Conservation (phyloP, 1,140 invertebrate species). For the Leptonema lineaticorne region DNA sequence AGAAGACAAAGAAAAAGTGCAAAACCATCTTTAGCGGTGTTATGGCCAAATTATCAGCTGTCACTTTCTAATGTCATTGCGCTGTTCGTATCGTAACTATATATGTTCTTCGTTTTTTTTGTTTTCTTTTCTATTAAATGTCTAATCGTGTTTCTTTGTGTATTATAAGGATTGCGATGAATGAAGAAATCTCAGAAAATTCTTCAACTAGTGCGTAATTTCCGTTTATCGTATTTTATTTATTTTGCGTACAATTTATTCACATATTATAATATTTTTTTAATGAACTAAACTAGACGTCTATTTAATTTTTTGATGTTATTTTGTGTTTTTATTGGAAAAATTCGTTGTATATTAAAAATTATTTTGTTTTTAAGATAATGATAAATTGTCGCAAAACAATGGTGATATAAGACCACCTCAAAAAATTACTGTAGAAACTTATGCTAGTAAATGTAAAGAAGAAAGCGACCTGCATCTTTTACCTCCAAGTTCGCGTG, state of each 20-base stretch:
- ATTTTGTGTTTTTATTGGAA: too few species aligned
- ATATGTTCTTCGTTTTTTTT: neutral
- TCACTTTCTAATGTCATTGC: neutral
- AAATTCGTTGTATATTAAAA: neutral
- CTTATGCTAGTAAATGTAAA: constrained; percentile 51
- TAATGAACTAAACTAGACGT: neutral
- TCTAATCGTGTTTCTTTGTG: constrained; percentile 53
- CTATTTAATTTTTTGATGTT: neutral
- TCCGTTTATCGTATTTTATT: neutral
- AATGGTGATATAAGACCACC: constrained; percentile 44
- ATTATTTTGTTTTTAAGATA: constrained; percentile 4
- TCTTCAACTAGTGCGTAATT: constrained; percentile 23
- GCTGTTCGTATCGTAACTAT: neutral
- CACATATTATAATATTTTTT: neutral
- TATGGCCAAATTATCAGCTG: constrained; percentile 1
- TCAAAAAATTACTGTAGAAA: constrained; percentile 55
- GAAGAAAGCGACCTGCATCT: constrained; percentile 48
- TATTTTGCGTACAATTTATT: too few species aligned
- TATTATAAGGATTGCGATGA: constrained; percentile 54
- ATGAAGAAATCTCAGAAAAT: constrained; percentile 46
- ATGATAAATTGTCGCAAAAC: neutral
- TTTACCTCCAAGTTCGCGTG: constrained; percentile 50
- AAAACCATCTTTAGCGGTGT: neutral
- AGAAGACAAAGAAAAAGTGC: neutral
- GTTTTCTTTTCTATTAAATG: constrained; percentile 46